A percentile compares a stretch with the other conserved stretches of the same genome.
Conservation (phyloP, 2,888 invertebrate genomes). For the Amorpha juglandis region DNA sequence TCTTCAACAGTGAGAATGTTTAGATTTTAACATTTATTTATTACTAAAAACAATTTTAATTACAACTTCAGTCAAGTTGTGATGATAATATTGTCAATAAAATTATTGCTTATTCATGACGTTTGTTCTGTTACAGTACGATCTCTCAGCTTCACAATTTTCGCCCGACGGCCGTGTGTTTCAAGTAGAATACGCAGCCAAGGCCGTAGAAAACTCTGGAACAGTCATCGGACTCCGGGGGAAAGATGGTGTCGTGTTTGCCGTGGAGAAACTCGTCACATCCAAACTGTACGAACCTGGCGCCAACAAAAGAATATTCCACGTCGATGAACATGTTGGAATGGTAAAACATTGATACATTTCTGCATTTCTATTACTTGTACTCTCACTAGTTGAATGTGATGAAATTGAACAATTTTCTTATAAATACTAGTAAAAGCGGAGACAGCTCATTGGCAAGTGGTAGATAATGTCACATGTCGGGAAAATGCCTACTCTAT, state of each 20-base stretch:
- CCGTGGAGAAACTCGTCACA: constrained; percentile 97
- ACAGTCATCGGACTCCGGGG: constrained; percentile 97
- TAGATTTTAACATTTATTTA: background rate
- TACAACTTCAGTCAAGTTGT: background rate
- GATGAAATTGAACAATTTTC: too few relatives aligned
- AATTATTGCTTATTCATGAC: constrained; percentile 29
- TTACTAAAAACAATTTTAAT: too few relatives aligned
- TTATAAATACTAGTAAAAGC: too few relatives aligned
- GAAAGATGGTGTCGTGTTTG: constrained; percentile 98
- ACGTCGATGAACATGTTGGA: constrained; percentile 97
- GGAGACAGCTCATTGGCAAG: too few relatives aligned
- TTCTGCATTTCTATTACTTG: background rate
- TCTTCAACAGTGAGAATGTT: background rate
- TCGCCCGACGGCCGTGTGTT: constrained; percentile 99
- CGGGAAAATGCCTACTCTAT: too few relatives aligned
- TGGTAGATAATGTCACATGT: too few relatives aligned
- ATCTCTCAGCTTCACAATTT: constrained; percentile 99
- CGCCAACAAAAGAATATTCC: constrained; percentile 95
- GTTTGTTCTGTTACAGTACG: constrained; percentile 89
- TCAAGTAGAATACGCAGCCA: constrained; percentile 99
- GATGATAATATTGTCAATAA: background rate
- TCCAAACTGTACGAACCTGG: constrained; percentile 97
- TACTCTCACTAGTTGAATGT: too few relatives aligned
- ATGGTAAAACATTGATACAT: constrained; percentile 85
- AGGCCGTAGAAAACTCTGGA: constrained; percentile 99